Conservation (phyloP, 2,113 vertebrate genomes). For the Tragelaphus strepsiceros region DNA sequence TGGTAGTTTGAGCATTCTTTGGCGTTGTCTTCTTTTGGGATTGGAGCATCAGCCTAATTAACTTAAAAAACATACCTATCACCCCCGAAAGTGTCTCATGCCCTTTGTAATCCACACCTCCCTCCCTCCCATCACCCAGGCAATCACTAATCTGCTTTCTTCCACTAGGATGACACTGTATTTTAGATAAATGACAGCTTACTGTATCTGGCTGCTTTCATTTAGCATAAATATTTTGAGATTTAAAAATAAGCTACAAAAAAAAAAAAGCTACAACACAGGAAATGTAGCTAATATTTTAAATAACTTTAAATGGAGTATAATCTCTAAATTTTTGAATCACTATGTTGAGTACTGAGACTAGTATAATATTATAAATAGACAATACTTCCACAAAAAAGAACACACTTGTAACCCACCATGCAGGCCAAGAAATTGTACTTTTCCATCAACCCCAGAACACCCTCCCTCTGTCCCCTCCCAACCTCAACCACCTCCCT, state of each 20-base stretch:
- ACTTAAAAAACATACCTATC: neutral
- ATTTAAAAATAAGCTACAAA: neutral
- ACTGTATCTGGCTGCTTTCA: neutral
- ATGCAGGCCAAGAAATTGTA: neutral
- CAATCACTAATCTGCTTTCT: neutral
- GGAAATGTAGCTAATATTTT: neutral
- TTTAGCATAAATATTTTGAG: neutral
- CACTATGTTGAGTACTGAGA: neutral
- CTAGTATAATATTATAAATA: neutral
- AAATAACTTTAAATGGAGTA: neutral
- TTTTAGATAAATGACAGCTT: neutral
- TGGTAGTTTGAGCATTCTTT: too few relatives aligned
- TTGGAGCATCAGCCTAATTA: neutral
- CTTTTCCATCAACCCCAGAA: neutral
- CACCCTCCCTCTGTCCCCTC: rapidly evolving
- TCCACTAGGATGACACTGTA: neutral
- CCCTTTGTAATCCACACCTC: neutral
- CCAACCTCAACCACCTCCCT: neutral
- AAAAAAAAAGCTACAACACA: neutral
- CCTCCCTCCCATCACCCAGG: neutral
- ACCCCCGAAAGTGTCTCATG: neutral
- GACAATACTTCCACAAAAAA: neutral
- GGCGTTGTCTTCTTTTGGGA: too few relatives aligned
- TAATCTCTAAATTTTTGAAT: neutral
- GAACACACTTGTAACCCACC: neutral